These are phyloP conservation scores for Hipposideros armiger DNA, from an alignment of 2,113 vertebrate genomes.

Conservation along the genomic window DNA sequence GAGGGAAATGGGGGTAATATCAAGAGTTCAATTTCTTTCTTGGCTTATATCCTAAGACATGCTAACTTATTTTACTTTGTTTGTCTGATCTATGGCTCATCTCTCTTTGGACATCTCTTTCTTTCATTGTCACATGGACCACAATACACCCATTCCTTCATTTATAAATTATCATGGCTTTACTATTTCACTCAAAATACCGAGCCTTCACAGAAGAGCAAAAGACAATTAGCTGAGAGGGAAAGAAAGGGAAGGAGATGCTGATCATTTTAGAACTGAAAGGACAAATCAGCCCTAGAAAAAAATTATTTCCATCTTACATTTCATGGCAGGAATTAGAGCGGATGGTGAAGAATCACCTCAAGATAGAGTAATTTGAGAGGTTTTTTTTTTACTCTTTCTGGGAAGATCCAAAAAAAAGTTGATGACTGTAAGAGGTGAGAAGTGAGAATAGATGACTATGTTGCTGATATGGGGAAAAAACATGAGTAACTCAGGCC, in stretches of 20 bases:
- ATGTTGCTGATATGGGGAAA: not conserved
- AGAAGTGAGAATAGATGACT: constrained; percentile 48
- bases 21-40: constrained; percentile 14
- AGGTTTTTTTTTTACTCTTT: not conserved
- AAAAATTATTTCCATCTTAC: not conserved
- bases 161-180: constrained; percentile 45
- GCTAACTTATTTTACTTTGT: constrained; percentile 51
- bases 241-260: not conserved
- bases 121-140: constrained; percentile 3
- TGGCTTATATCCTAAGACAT: not conserved
- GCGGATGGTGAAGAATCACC: not conserved
- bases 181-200: constrained; percentile 17
- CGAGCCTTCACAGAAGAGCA: not conserved
- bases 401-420: not conserved
- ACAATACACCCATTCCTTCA: not conserved
- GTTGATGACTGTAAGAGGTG: not conserved
- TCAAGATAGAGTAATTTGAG: not conserved
- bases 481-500: not conserved
- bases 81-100: constrained; percentile 61
- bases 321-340: not conserved
- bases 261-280: constrained; percentile 39
- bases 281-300: not conserved
- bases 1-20: not conserved
- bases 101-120: constrained; percentile 19
- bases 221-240: not conserved